Conservation (phyloP, 2,888 invertebrate species). For the Baccha elongata region DNA sequence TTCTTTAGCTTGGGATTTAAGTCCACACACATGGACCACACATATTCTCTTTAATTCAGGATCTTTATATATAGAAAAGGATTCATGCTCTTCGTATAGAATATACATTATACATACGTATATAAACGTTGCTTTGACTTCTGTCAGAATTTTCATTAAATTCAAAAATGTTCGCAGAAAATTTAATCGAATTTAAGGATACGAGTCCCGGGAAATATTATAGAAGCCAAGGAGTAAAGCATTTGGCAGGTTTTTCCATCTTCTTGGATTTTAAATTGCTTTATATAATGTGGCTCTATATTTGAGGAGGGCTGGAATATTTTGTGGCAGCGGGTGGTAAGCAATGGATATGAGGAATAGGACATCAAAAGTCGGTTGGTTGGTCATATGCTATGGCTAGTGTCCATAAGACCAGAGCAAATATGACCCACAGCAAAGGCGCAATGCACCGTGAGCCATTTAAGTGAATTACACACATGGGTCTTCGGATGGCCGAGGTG, state of each 20-base stretch:
- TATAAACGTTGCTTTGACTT: constrained; percentile 56
- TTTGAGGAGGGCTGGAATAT: neutral
- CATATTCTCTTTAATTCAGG: neutral
- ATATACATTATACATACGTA: neutral
- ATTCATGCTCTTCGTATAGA: neutral
- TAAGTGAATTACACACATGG: constrained; percentile 65
- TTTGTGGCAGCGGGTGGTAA: neutral
- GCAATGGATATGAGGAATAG: constrained; percentile 33
- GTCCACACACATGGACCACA: constrained; percentile 37
- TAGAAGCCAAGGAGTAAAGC: neutral
- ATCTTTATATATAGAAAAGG: constrained; percentile 1
- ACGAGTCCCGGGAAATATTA: neutral
- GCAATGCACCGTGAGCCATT: constrained; percentile 58
- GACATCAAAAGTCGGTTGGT: constrained; percentile 63
- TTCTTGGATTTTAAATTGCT: constrained; percentile 55
- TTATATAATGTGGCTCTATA: constrained; percentile 2
- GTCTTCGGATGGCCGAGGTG: constrained; percentile 17
- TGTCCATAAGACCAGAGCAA: constrained; percentile 42
- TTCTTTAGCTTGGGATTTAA: constrained; percentile 56
- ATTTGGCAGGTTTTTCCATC: constrained; percentile 35
- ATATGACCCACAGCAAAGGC: constrained; percentile 51
- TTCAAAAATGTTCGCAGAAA: constrained; percentile 58
- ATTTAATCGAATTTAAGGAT: constrained; percentile 70
- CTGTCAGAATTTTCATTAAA: constrained; percentile 71
- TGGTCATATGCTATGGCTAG: constrained; percentile 57